Base-by-base conservation (phyloP, 92 coral and sea anemone genomes). In the Galaxea fascicularis region DNA sequence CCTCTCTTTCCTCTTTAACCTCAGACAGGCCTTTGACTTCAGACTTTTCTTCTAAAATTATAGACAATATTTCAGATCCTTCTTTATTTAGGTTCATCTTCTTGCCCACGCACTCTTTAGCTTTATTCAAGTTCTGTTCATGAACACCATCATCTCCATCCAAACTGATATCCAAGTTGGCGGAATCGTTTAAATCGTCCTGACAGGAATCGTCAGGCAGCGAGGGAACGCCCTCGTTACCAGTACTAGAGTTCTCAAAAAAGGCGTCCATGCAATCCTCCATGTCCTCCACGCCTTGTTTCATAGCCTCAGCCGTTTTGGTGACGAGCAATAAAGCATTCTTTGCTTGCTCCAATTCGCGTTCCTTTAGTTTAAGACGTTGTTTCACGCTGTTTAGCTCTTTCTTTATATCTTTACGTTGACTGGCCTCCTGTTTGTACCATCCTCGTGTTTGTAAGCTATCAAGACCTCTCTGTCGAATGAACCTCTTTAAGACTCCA, bases 391-490 rank as follows among this genome's bases (percentile, higher is more conserved):
- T 30, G 12, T 51, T 44, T 3, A 66, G 58, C 30, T 39, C n/a
- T 20, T 30, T 28, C 65, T 79, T 65, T 29, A 45, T 79, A 13
- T 67, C 65, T 78, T 64, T 47, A 4, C 13, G 31, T 25, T 64
- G 27, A 8, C 27, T 18, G 21, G 13, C 31, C 12, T 20, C 10
- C 22, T 27, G 47, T 11, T 0, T 31, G 28, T 47, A n/a, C 27
- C 49, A 53, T 30, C 24, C 10, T 46, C 51, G 51, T 79, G 12
- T 31, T 10, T 64, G 30, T 24, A 44, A 16, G 4, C 20, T 27
- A 15, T 79, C 65, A 0, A 51, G 65, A 27, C 84, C 84, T 31
- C 74, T 51, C 31, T 79, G 76, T 29, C 65, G 64, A 66, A 47
- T 49, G 35, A 79, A 79, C n/a, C 51, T 31, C 22, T 58, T 30